phyloP scores from a whole-genome alignment of 2,113 vertebrate genomes.

The Cettia cetti region DNA sequence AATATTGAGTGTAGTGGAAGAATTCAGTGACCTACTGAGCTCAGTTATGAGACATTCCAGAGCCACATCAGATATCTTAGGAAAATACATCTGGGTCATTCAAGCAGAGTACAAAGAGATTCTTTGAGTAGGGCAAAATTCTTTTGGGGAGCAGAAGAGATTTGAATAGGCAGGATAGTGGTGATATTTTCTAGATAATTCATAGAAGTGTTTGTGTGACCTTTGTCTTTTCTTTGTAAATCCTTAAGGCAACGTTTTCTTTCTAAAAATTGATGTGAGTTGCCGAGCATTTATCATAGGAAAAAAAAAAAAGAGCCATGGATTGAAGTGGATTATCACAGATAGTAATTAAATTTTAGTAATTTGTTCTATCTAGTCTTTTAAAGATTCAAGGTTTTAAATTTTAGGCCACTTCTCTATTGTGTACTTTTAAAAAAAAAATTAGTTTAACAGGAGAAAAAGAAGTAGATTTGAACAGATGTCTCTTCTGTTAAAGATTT shows the following conservation, averaged over 20 bases:
- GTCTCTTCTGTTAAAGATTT: background rate
- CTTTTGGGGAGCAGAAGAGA: background rate
- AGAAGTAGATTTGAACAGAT: background rate
- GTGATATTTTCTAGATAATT: background rate
- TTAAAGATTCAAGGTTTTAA: background rate
- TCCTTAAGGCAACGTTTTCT: background rate
- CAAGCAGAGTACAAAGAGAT: background rate
- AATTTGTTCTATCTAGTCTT: background rate
- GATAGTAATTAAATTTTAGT: background rate
- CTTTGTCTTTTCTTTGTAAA: background rate
- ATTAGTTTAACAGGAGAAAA: background rate
- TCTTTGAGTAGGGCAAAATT: background rate
- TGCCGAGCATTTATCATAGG: background rate
- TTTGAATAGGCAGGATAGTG: background rate
- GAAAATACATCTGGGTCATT: background rate
- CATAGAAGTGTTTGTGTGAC: background rate
- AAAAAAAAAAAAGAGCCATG: background rate
- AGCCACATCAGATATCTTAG: background rate
- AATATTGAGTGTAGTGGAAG: background rate
- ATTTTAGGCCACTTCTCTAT: background rate
- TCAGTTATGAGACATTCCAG: conserved; percentile 34
- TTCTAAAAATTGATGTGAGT: background rate
- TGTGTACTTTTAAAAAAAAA: background rate
- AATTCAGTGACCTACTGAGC: conserved; percentile 21
- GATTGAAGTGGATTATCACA: background rate